A percentile compares a stretch with the other conserved stretches of the same genome.
phyloP scores from a whole-genome alignment of 2,113 vertebrate genomes.

The Microtus pennsylvanicus region DNA sequence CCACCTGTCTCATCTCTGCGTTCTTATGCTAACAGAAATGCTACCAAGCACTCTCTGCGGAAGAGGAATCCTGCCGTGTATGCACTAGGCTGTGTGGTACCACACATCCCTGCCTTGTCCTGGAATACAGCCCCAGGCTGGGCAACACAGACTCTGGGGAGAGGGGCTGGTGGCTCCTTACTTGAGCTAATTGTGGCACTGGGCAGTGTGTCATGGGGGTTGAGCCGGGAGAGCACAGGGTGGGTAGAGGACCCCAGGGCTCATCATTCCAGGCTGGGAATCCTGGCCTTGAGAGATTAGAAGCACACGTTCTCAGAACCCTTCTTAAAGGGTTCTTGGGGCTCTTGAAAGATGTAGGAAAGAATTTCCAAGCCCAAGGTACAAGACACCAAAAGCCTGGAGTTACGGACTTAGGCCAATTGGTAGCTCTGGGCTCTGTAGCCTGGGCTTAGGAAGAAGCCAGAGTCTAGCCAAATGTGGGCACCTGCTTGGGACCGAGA shows the following conservation, averaged over 20 bases:
- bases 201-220: no score
- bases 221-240: neutral
- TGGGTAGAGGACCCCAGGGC: neutral
- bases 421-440: neutral
- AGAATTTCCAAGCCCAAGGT: neutral
- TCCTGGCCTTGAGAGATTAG: neutral
- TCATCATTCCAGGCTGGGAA: neutral
- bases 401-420: neutral
- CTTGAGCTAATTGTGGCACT: no score
- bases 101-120: neutral
- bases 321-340: neutral
- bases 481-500: accelerated
- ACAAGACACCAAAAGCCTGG: neutral
- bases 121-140: neutral
- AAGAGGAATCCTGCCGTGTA: accelerated
- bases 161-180: neutral
- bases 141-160: neutral
- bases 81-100: neutral
- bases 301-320: neutral
- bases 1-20: neutral
- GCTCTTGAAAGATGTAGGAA: neutral
- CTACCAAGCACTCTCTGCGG: neutral
- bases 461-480: neutral
- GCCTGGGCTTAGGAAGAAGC: neutral
- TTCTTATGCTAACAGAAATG: neutral